Base-by-base conservation (phyloP, 1,140 invertebrate species). In the Ptiloglossa arizonensis region DNA sequence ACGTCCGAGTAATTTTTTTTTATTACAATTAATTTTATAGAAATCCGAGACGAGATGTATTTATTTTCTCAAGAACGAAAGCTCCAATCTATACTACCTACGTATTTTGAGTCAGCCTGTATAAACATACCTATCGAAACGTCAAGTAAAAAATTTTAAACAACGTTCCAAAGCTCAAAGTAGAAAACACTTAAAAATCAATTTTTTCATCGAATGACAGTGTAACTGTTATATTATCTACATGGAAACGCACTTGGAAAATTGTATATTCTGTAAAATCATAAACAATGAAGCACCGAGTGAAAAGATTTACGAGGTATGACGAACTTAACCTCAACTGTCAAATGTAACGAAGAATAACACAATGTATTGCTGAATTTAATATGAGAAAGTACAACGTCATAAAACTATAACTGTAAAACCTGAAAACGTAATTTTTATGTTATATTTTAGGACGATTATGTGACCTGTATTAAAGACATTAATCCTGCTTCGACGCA, bases 401-500 rank as follows among this genome's bases (percentile, higher is more conserved):
- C 19, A 15, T 35, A 8, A 0, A 17, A 19, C 41, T 5, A 35
- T n/a, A n/a, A n/a, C n/a, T n/a, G n/a, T n/a, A n/a, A n/a, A n/a
- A n/a, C n/a, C n/a, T 35, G 4, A 24, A 15, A 22, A n/a, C 35
- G 35, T 60, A 44, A 52, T 41, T 8, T 52, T 35, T 22, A 52
- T 80, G 95, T 80, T 89, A 93, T 73, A 8, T 93, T 92, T 83
- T 93, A 98, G 94, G 96, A 97, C 88, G 95, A 97, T 3, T 94
- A 96, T 64, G 91, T 97, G 56, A 94, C 96, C 19, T 95, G 97
- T 41, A 97, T 98, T 87, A 94, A 94, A 69, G 97, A 98, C 88
- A 98, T 98, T 46, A 95, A 95, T 88, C 97, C 97, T 22, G 97
- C 95, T 0, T 94, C 97, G 1, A 94, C 94, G 24, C 95, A 96